These are phyloP conservation scores for Toxotes jaculatrix DNA, from an alignment of 2,113 vertebrate species.

Conservation along the genomic window DNA sequence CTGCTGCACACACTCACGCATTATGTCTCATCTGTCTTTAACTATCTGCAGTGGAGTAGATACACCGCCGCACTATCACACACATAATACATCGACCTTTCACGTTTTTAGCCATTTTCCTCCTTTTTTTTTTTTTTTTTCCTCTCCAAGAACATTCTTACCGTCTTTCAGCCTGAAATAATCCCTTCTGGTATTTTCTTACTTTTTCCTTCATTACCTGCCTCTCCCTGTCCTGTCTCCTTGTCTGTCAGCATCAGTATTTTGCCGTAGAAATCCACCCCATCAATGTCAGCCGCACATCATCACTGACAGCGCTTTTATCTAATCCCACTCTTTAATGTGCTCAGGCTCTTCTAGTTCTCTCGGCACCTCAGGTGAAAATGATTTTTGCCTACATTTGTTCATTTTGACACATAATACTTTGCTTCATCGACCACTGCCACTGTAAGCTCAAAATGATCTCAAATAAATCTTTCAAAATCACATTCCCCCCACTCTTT, in stretches of 20 bases:
- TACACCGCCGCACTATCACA: conserved; percentile 34
- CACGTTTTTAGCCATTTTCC: conserved; percentile 37
- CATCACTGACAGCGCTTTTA: conserved; percentile 69
- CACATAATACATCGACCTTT: conserved; percentile 35
- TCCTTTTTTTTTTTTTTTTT: neutral
- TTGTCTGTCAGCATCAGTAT: conserved; percentile 58
- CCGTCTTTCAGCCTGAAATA: conserved; percentile 34
- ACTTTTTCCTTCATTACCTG: conserved; percentile 42
- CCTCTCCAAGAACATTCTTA: neutral
- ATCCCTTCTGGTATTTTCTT: conserved; percentile 43
- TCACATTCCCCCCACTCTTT: neutral
- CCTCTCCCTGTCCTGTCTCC: conserved; percentile 33
- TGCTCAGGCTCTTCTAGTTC: conserved; percentile 48
- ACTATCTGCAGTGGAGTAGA: conserved; percentile 52
- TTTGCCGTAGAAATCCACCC: conserved; percentile 26
- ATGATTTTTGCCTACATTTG: conserved; percentile 57
- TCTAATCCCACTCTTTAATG: conserved; percentile 77
- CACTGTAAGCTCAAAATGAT: conserved; percentile 31
- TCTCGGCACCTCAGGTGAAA: conserved; percentile 38
- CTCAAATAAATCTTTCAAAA: conserved; percentile 41
- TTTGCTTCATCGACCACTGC: conserved; percentile 57
- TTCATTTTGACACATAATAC: conserved; percentile 66
- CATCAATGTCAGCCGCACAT: conserved; percentile 74
- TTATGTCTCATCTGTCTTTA: conserved; percentile 47
- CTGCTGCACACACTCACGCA: conserved; percentile 19